Evolutionary conservation across 23 tunicate genomes (phyloP), one percentile per base, ranked within the genome.

Genomic region (Trididemnum clinides): DNA sequence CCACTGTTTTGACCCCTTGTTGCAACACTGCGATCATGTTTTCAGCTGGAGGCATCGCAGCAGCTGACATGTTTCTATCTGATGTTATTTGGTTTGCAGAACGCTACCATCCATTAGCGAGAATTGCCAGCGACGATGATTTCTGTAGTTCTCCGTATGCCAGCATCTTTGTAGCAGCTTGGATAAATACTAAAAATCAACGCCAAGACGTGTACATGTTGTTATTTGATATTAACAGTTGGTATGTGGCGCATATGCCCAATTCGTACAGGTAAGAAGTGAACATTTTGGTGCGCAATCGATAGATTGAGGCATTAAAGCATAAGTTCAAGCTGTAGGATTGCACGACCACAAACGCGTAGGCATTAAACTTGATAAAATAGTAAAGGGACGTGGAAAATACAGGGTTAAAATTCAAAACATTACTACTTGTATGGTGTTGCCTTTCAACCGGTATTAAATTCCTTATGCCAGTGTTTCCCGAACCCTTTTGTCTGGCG

Each of bases 241-340:
- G 98, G 98, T 94, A 94, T 64, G 72, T 89, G 31, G 92, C 94
- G 1, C 98, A 94, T 51, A 94, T 94, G 98, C 98, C 98, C 32
- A 25, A 66, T 6, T 33, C 72, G 28, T 82, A 79, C 87, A 84
- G 94, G 98, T 94, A 64, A 49, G 82, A n/a, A 32, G 22, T 44
- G 23, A 20, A 15, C 10, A 44, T 10, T 15, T 44, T 21, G 29
- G n/a, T n/a, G n/a, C n/a, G n/a, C n/a, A n/a, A n/a, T 50, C 18
- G n/a, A 50, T 50, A 12, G 15, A 12, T 50, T 50, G 57, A 19
- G 57, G 19, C 57, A 50, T 12, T 50, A 12, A 12, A 50, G 15
- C 57, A 12, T 19, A 50, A 50, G 57, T 19, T 50, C 19, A 15
- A 12, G 19, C 19, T 12, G 57, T 50, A 50, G 19, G 15, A 12